These are phyloP conservation scores for Emydocephalus ijimae DNA, from an alignment of 2,113 vertebrate species.

Conservation along the genomic window DNA sequence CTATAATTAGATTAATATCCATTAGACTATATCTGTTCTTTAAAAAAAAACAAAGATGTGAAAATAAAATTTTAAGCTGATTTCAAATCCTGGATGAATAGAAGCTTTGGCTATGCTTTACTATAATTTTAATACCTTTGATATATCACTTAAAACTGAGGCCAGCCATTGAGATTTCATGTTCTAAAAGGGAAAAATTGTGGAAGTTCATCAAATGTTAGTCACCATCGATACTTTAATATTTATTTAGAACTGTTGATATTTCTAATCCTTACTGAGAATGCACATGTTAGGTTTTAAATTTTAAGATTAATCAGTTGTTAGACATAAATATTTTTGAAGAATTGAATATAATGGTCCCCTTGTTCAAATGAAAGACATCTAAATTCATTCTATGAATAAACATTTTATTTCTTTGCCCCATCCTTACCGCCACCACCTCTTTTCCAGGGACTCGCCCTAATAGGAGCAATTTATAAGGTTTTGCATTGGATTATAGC, in stretches of 20 bases:
- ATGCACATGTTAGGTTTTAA: background rate
- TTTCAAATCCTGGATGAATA: background rate
- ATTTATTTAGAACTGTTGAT: background rate
- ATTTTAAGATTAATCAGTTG: background rate
- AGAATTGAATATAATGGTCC: background rate
- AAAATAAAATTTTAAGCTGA: background rate
- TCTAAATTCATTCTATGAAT: background rate
- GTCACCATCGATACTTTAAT: background rate
- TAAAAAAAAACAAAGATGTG: background rate
- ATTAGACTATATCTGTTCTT: background rate
- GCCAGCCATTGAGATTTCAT: background rate
- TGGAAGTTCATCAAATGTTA: background rate
- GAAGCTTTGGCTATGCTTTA: background rate
- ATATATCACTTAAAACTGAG: background rate
- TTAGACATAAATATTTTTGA: background rate
- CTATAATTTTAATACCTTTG: background rate
- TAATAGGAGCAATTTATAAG: background rate
- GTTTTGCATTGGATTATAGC: background rate
- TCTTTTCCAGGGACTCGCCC: background rate
- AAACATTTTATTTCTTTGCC: background rate
- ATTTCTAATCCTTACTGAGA: background rate
- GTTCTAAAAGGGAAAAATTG: background rate
- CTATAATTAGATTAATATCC: background rate
- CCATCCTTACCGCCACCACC: background rate
- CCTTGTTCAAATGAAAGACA: background rate